phyloP scores from a whole-genome alignment of 2,797 vertebrate species.

The Choloepus didactylus region DNA sequence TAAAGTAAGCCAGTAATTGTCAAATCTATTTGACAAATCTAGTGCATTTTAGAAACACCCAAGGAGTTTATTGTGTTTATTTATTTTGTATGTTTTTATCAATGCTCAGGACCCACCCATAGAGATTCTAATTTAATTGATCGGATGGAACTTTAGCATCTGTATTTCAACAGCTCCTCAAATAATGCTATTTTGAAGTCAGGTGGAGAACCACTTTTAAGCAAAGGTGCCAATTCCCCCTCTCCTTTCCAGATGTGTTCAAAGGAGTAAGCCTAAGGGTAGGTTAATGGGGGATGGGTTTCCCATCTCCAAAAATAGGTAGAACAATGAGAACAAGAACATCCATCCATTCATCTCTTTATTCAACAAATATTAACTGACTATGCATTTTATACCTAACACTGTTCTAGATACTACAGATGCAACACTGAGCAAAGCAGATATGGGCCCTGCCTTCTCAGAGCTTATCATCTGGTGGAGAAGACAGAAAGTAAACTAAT shows the following conservation, averaged over 20 bases:
- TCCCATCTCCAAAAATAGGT: not conserved
- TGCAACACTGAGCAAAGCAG: not conserved
- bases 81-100: conserved; percentile 10
- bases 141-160: not conserved
- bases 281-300: not conserved
- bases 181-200: not conserved
- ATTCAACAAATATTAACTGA: not conserved
- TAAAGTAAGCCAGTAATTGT: not conserved
- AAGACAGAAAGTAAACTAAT: not conserved
- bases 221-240: not conserved
- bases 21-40: not conserved
- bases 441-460: not conserved
- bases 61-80: not conserved
- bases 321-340: not conserved
- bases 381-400: too few species aligned
- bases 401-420: not conserved
- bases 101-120: not conserved
- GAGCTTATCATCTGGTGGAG: not conserved
- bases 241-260: not conserved
- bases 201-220: not conserved
- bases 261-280: not conserved
- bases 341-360: not conserved
- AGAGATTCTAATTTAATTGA: conserved; percentile 11
- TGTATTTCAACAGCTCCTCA: not conserved
- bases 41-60: not conserved